Percentiles rank a stretch among this genome's conserved stretches.
Conservation (phyloP, 2,888 invertebrate genomes). For the Malthinus seriepunctatus region DNA sequence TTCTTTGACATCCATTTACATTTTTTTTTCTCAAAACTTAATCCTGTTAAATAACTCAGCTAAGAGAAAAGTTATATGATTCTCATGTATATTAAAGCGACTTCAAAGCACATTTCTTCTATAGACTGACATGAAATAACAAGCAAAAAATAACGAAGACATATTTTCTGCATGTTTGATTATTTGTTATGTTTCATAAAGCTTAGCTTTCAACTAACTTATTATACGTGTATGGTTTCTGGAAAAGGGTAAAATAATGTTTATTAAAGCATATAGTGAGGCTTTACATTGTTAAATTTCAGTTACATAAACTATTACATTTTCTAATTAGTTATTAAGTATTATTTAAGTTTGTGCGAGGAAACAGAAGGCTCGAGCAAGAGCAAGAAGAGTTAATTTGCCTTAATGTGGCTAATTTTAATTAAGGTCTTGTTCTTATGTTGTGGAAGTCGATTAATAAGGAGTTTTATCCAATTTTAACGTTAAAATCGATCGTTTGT, state of each 20-base stretch:
- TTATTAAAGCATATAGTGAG: slow-evolving; percentile 23
- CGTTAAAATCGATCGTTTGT: too few species aligned
- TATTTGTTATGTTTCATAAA: slow-evolving; percentile 25
- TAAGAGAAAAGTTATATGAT: too few species aligned
- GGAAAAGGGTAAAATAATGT: slow-evolving; percentile 20
- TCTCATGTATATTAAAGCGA: too few species aligned
- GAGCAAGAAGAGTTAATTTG: too few species aligned
- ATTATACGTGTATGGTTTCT: slow-evolving; percentile 13
- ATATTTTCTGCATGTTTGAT: slow-evolving; percentile 43
- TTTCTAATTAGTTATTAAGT: too few species aligned
- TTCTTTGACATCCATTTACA: neutral
- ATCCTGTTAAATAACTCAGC: slow-evolving; percentile 34
- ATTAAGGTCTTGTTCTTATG: too few species aligned
- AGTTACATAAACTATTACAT: neutral
- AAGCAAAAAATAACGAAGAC: slow-evolving; percentile 43
- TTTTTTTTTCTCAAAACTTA: slow-evolving; percentile 5
- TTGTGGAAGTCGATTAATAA: too few species aligned
- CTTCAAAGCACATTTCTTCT: too few species aligned
- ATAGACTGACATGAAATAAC: slow-evolving; percentile 32
- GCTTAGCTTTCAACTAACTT: slow-evolving; percentile 24
- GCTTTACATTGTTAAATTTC: neutral
- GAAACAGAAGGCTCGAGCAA: too few species aligned
- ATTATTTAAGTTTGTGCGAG: too few species aligned
- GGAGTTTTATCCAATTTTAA: too few species aligned
- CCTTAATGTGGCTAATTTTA: too few species aligned